phyloP scores from a whole-genome alignment of 2,113 vertebrate genomes.

The Herpetotheres cachinnans region DNA sequence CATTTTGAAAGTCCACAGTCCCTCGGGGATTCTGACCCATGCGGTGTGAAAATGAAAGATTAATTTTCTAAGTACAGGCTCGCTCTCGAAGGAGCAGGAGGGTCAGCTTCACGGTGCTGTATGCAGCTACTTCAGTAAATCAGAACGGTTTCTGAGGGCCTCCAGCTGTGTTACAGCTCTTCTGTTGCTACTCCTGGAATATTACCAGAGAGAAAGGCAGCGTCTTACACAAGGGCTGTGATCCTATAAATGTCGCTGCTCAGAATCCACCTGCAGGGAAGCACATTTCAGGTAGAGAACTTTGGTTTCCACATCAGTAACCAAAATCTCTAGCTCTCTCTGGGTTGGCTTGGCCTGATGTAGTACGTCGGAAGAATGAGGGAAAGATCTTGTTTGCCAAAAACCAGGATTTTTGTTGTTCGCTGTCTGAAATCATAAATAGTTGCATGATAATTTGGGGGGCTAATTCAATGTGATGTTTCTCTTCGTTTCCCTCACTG shows the following conservation, averaged over 20 bases:
- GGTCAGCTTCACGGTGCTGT: background rate
- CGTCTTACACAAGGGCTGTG: background rate
- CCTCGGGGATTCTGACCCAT: background rate
- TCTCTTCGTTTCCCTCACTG: background rate
- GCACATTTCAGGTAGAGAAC: background rate
- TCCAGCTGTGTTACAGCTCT: background rate
- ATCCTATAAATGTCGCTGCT: background rate
- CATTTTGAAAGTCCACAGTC: background rate
- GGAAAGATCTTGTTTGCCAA: background rate
- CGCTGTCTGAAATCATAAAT: background rate
- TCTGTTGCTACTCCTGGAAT: background rate
- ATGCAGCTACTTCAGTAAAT: background rate
- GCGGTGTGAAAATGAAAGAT: background rate
- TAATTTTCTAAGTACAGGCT: background rate
- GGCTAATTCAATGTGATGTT: background rate
- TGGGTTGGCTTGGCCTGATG: background rate
- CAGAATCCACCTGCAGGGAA: background rate
- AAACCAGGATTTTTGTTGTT: background rate
- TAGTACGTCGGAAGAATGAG: background rate
- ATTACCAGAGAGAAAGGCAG: background rate
- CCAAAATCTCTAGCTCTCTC: background rate
- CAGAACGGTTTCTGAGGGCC: background rate
- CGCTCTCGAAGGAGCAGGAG: accelerated
- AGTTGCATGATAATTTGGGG: background rate
- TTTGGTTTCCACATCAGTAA: background rate